Conservation (phyloP, 2,888 invertebrate genomes). For the Phrixothrix hirtus region DNA sequence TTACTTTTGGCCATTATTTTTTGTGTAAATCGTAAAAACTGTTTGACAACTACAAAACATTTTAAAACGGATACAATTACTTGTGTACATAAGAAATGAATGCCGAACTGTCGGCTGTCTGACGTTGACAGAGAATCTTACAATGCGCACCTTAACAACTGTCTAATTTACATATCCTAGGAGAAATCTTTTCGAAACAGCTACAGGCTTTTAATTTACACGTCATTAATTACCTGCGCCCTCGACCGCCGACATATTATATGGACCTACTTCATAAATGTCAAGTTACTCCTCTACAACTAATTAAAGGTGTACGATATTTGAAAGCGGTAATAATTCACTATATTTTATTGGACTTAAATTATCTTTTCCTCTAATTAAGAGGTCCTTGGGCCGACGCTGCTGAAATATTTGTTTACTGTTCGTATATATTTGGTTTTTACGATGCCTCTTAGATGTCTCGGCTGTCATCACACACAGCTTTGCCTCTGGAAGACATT, state of each 20-base stretch:
- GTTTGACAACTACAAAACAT: slow-evolving; percentile 23
- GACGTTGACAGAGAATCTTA: slow-evolving; percentile 54
- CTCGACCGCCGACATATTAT: slow-evolving; percentile 43
- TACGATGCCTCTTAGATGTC: slow-evolving; percentile 47
- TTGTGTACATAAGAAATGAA: slow-evolving; percentile 41
- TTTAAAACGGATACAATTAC: slow-evolving; percentile 44
- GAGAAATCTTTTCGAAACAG: slow-evolving; percentile 54
- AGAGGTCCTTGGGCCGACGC: slow-evolving; percentile 44
- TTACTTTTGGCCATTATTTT: no score
- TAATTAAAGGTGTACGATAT: slow-evolving; percentile 54
- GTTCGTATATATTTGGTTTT: slow-evolving; percentile 44
- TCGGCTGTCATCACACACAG: slow-evolving; percentile 50
- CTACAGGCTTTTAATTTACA: slow-evolving; percentile 57
- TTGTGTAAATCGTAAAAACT: slow-evolving; percentile 18
- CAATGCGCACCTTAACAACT: slow-evolving; percentile 54
- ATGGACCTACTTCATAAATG: slow-evolving; percentile 52
- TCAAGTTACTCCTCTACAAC: slow-evolving; percentile 49
- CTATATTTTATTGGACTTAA: slow-evolving; percentile 46
- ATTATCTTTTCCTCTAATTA: slow-evolving; percentile 46
- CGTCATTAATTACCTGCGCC: slow-evolving; percentile 47
- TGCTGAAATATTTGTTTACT: slow-evolving; percentile 48
- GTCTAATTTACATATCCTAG: slow-evolving; percentile 56
- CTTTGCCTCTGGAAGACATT: slow-evolving; percentile 51
- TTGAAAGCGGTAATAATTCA: slow-evolving; percentile 50
- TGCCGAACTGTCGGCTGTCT: slow-evolving; percentile 42